phyloP scores from a whole-genome alignment of 2,797 vertebrate genomes.

The Morelia viridis region DNA sequence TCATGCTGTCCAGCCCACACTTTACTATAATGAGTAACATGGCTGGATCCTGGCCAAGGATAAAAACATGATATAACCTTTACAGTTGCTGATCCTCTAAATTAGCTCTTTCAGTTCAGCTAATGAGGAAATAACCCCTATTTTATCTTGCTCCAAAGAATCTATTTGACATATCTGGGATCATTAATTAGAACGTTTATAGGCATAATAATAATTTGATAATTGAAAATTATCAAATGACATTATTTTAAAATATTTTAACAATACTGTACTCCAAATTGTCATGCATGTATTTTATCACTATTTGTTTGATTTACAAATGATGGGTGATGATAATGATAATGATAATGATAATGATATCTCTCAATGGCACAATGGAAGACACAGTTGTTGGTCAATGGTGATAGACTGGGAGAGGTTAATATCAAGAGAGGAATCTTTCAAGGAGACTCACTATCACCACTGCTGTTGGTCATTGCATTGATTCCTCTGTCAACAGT shows the following conservation, averaged over 20 bases:
- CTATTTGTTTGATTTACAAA: too few species aligned
- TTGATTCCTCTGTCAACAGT: too few species aligned
- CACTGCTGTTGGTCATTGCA: too few species aligned
- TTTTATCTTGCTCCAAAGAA: not conserved
- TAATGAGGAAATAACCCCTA: not conserved
- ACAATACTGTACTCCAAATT: not conserved
- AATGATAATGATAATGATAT: too few species aligned
- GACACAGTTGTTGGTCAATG: too few species aligned
- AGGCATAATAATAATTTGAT: not conserved
- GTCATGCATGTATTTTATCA: too few species aligned
- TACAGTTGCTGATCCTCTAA: not conserved
- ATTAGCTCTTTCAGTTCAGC: not conserved
- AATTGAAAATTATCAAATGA: not conserved
- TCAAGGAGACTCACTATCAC: too few species aligned
- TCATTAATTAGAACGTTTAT: not conserved
- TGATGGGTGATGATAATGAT: too few species aligned
- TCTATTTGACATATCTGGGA: not conserved
- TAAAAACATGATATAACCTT: not conserved
- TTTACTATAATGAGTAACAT: not conserved
- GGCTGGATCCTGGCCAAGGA: not conserved
- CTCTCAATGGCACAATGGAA: too few species aligned
- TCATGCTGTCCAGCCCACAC: too few species aligned
- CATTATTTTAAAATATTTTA: conserved; percentile 8
- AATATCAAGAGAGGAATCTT: too few species aligned
- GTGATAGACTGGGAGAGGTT: too few species aligned